Conservation (phyloP, 53 echinoderm and acorn worm genomes). For the Hippasteria phrygiana region DNA sequence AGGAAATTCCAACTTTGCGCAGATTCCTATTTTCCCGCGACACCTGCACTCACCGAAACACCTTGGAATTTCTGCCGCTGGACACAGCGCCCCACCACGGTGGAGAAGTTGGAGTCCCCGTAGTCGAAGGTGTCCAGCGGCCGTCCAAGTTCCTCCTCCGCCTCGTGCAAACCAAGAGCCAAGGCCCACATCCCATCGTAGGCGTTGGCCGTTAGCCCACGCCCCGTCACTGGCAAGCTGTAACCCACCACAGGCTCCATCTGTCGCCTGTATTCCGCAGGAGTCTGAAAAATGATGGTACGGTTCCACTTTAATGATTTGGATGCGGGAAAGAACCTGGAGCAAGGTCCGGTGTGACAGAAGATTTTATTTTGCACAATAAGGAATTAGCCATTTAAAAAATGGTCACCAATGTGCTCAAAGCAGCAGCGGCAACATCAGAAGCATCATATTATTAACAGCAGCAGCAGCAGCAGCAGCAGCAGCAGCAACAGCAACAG, state of each 20-base stretch:
- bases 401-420: no score
- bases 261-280: constrained; percentile 53
- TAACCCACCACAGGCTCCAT: constrained; percentile 13
- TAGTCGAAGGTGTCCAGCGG: constrained; percentile 61
- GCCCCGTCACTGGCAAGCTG: constrained; percentile 35
- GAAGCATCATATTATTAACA: no score
- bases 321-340: no score
- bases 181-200: constrained; percentile 81
- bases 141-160: constrained; percentile 20
- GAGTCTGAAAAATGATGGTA: constrained; percentile 49
- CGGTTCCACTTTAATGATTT: neutral
- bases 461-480: no score
- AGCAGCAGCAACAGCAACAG: no score
- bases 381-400: no score
- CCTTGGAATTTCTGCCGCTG: constrained; percentile 62
- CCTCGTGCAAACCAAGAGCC: constrained; percentile 63
- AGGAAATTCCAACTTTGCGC: no score
- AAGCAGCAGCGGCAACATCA: no score
- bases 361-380: no score
- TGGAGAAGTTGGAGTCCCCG: constrained; percentile 32
- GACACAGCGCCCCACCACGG: constrained; percentile 41
- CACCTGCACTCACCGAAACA: constrained; percentile 68
- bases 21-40: neutral
- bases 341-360: no score
- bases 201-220: constrained; percentile 57